Evolutionary conservation across 2,113 vertebrate genomes (phyloP), one percentile per base, ranked within the genome.

Genomic region (Patagioenas fasciata): DNA sequence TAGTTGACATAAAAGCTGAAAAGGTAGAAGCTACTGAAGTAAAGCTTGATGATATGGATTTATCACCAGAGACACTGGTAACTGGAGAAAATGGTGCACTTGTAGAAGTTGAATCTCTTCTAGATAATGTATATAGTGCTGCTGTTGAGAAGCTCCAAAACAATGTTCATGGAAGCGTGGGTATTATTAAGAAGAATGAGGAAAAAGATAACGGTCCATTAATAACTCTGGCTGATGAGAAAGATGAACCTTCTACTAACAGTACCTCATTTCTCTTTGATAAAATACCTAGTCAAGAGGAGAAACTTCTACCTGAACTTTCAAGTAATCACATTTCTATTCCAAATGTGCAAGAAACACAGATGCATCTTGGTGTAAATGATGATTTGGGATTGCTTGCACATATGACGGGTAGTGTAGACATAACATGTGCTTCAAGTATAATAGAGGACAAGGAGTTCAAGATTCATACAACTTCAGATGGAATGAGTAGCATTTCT

Each of bases 11-110:
- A 97, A 99, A 99, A 98, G 99, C 99, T 38, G 99, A 99, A 94
- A 99, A 99, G 90, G 99, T 99, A 47, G 99, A 99, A 96, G 99
- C 99, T 70, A 99, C 99, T 1, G 99, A 99, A 96, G 99, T 99
- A 66, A 99, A 99, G 95, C 97, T 99, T 83, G 99, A 99, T 40
- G 99, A 99, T 92, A 98, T 99, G 98, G 99, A 99, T 97, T 97
- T 99, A 83, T 99, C 99, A 70, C 99, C 99, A 5, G 99, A 99
- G 93, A 99, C 98, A 5, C 71, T 98, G 58, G 98, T 98, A 69
- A 97, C 97, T 17, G 98, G 97, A 81, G 99, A 99, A 97, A 99
- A 99, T 21, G 99, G 99, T 67, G 98, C 90, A 42, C 94, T 99
- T 82, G 93, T 99, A 70, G 99, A 98, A 98, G 99, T 99, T 2